Evolutionary conservation across 2,888 invertebrate species (phyloP).

Genomic region (Lasioglossum malachurum): DNA sequence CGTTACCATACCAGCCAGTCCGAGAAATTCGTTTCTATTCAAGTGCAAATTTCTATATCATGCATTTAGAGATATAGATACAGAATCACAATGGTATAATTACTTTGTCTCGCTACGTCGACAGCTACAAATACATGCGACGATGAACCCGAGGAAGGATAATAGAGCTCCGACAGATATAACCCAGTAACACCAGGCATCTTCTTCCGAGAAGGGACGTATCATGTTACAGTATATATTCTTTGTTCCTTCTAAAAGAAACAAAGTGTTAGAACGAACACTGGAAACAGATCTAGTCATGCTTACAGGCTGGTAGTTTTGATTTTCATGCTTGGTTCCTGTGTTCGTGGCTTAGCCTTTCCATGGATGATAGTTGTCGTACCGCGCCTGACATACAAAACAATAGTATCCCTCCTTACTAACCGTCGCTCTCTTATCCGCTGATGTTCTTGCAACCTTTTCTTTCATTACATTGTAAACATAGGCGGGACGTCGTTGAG

Average conservation of each 20-base stretch:
- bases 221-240: slow-evolving; percentile 76
- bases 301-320: background rate
- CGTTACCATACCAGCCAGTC: slow-evolving; percentile 90
- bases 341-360: background rate
- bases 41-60: background rate
- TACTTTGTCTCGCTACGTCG: slow-evolving; percentile 91
- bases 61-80: background rate
- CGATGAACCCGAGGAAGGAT: slow-evolving; percentile 86
- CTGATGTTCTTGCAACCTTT: background rate
- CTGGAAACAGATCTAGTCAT: slow-evolving; percentile 44
- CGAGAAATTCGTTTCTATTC: slow-evolving; percentile 89
- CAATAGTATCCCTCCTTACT: background rate
- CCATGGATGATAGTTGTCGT: background rate
- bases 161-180: slow-evolving; percentile 82
- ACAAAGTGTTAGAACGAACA: background rate
- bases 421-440: background rate
- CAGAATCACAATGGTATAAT: slow-evolving; percentile 74
- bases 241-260: slow-evolving; percentile 21
- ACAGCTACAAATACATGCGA: slow-evolving; percentile 91
- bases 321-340: background rate
- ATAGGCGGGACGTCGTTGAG: background rate
- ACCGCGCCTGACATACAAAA: background rate
- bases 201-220: slow-evolving; percentile 75
- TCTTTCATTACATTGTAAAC: slow-evolving; percentile 26
- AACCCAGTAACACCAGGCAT: slow-evolving; percentile 83